A percentile compares a stretch with the other conserved stretches of the same genome.
These are phyloP conservation scores for Oncorhynchus mykiss DNA, from an alignment of 2,113 vertebrate species.

Conservation along the genomic window DNA sequence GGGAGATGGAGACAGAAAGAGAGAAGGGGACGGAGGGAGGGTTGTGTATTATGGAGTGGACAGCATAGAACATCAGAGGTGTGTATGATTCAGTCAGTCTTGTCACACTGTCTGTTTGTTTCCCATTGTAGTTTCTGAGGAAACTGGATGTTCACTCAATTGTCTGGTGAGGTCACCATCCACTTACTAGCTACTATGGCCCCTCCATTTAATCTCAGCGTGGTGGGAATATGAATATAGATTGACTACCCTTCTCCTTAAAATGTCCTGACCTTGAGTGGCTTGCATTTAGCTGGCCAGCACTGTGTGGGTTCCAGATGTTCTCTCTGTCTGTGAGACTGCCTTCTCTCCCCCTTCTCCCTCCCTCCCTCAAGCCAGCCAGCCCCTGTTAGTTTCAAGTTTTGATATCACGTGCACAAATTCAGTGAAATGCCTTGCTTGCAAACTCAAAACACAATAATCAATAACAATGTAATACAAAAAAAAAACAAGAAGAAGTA, in stretches of 20 bases:
- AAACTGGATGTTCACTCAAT: neutral
- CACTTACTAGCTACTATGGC: no score
- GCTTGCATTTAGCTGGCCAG: neutral
- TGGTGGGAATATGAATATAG: no score
- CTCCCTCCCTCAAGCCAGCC: neutral
- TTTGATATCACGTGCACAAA: no score
- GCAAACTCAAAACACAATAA: no score
- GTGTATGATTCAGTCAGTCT: no score
- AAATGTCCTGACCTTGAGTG: neutral
- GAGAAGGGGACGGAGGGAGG: neutral
- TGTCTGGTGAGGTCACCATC: no score
- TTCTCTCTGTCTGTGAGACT: neutral
- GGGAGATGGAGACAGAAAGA: conserved; percentile 49
- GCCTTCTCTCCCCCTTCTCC: neutral
- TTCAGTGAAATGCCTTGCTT: no score
- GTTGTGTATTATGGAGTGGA: neutral
- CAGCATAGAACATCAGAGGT: neutral
- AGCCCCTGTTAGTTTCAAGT: no score
- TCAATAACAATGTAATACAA: no score
- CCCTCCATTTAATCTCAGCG: no score
- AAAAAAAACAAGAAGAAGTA: no score
- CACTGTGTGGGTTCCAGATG: neutral
- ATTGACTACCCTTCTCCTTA: no score
- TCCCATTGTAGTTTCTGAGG: neutral
- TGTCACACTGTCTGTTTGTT: conserved; percentile 1